phyloP scores from a whole-genome alignment of 1,140 invertebrate species.

The Pachypeltis micranthus region DNA sequence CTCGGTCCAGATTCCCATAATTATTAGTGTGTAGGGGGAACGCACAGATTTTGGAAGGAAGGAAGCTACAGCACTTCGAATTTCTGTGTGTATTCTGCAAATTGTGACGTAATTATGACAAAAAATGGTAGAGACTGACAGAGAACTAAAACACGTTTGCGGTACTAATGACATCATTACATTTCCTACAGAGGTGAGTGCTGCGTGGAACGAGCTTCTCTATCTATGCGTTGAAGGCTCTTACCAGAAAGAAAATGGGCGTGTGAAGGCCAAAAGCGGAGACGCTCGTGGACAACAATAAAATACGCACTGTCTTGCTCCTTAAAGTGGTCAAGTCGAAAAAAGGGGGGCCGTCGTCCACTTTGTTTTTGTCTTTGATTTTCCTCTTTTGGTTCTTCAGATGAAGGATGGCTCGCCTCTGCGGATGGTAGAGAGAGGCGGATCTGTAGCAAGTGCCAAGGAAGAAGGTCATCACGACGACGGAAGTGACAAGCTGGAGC shows the following conservation, averaged over 20 bases:
- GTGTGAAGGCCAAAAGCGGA: constrained; percentile 72
- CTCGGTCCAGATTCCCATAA: too few relatives aligned
- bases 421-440: constrained; percentile 79
- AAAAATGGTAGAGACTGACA: too few relatives aligned
- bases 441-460: constrained; percentile 80
- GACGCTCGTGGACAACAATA: constrained; percentile 63
- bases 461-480: constrained; percentile 72
- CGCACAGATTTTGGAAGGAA: too few relatives aligned
- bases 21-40: too few relatives aligned
- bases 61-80: too few relatives aligned
- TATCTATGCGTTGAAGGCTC: constrained; percentile 16
- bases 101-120: too few relatives aligned
- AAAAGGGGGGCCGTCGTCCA: constrained; percentile 67
- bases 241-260: constrained; percentile 72
- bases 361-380: constrained; percentile 59
- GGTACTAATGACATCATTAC: background rate
- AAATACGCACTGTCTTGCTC: constrained; percentile 70
- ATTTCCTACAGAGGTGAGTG: too few relatives aligned
- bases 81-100: too few relatives aligned
- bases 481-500: constrained; percentile 71
- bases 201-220: too few relatives aligned
- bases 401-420: constrained; percentile 74
- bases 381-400: constrained; percentile 83
- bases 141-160: too few relatives aligned
- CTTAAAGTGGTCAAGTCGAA: constrained; percentile 73